Evolutionary conservation across 2,113 vertebrate genomes (phyloP).

Genomic region (Corapipo altera): DNA sequence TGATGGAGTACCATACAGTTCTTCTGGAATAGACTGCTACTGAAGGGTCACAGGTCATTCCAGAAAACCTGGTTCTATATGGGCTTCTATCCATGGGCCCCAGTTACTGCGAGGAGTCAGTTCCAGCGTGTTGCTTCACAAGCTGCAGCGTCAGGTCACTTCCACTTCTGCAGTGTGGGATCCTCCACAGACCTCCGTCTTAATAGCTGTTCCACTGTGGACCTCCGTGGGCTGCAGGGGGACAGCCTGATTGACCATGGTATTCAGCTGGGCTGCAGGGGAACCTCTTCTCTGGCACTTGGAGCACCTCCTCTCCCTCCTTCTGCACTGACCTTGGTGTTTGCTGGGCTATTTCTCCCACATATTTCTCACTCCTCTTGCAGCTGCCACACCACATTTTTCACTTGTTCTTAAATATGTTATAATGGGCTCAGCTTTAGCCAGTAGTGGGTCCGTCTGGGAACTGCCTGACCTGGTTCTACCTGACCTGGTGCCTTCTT

Average conservation of each 20-base stretch:
- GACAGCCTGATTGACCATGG: background rate
- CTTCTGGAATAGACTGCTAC: background rate
- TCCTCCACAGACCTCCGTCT: background rate
- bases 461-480: background rate
- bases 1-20: accelerated
- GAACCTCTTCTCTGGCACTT: background rate
- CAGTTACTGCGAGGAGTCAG: background rate
- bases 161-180: accelerated
- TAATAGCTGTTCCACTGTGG: background rate
- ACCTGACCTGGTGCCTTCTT: background rate
- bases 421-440: background rate
- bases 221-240: background rate
- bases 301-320: background rate
- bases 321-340: background rate
- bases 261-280: background rate
- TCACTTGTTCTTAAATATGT: background rate
- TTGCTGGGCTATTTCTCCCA: background rate
- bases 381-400: background rate
- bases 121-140: accelerated
- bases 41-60: background rate
- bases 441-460: too few species aligned
- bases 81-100: accelerated
- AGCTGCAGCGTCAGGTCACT: background rate
- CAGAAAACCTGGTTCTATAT: background rate
- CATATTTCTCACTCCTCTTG: background rate